Base-by-base conservation (phyloP, 1,140 invertebrate species). In the Belonocnema kinseyi region DNA sequence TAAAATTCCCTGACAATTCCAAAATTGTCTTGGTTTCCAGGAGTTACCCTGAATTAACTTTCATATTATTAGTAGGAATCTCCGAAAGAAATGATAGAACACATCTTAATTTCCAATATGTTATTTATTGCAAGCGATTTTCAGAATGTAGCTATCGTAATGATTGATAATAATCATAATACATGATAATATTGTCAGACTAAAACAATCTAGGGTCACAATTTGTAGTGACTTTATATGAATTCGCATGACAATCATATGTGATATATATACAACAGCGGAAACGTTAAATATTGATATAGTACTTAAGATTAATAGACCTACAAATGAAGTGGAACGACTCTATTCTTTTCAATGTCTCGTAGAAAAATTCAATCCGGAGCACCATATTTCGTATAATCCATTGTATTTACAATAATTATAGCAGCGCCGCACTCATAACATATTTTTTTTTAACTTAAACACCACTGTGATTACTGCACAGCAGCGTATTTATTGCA, bases 101-200 rank as follows among this genome's bases (percentile, higher is more conserved):
- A 66, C 61, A 66, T n/a, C 14, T 40, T 53, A 75, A 5, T 82
- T 83, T 81, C 79, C 78, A 83, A 78, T 74, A 61, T 81, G 75
- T 80, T 81, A 83, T 83, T 83, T 83, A 83, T 83, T 83, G 82
- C 76, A 83, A 83, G 82, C 82, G 79, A 81, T 83, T 77, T 80
- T 81, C 78, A 83, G 79, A 83, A 83, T 83, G 82, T 81, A 79
- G 82, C 77, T 81, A 80, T 81, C 70, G 75, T 83, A 81, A 83
- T 81, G 78, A 78, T 83, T 76, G 77, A 83, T 81, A 76, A 74
- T 83, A 81, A 72, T 81, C 75, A 78, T 77, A 83, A 83, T 66
- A 61, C 13, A 78, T 81, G 78, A 76, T 81, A 81, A 80, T 81
- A 83, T 80, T 80, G 78, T 77, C 54, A 78, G 80, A 78, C 75